Conservation (phyloP, 1,140 invertebrate genomes). For the Sinella curviseta region DNA sequence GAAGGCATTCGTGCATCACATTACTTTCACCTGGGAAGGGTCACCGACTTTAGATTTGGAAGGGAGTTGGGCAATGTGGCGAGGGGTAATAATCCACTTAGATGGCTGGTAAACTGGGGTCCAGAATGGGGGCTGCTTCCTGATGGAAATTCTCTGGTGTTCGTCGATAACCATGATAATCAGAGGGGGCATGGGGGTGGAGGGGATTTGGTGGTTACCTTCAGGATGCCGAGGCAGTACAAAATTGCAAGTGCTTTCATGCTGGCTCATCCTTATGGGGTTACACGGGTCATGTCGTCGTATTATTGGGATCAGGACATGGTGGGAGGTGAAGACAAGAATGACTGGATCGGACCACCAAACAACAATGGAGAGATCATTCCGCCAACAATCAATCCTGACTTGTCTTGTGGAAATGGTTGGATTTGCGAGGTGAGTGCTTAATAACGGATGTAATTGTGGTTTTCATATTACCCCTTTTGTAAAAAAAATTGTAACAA, state of each 20-base stretch:
- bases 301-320: conserved; percentile 58
- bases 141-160: conserved; percentile 54
- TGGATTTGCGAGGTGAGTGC: conserved; percentile 92
- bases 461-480: background rate
- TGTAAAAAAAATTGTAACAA: no score
- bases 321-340: conserved; percentile 41
- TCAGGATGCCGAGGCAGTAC: conserved; percentile 63
- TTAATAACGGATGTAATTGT: conserved; percentile 61
- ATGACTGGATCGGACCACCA: conserved; percentile 62
- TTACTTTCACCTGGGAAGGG: conserved; percentile 38
- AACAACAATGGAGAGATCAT: conserved; percentile 65
- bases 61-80: conserved; percentile 30
- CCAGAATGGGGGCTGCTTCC: conserved; percentile 55
- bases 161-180: conserved; percentile 68
- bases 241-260: conserved; percentile 63
- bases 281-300: conserved; percentile 45
- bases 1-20: conserved; percentile 29
- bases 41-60: conserved; percentile 45
- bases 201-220: conserved; percentile 64
- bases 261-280: conserved; percentile 61
- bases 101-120: conserved; percentile 31
- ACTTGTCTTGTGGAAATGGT: conserved; percentile 71
- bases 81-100: conserved; percentile 27
- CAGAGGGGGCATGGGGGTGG: conserved; percentile 66
- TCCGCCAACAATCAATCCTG: conserved; percentile 64